Evolutionary conservation across 53 echinoderm and acorn worm species (phyloP).

Genomic region (Arbacia lixula): DNA sequence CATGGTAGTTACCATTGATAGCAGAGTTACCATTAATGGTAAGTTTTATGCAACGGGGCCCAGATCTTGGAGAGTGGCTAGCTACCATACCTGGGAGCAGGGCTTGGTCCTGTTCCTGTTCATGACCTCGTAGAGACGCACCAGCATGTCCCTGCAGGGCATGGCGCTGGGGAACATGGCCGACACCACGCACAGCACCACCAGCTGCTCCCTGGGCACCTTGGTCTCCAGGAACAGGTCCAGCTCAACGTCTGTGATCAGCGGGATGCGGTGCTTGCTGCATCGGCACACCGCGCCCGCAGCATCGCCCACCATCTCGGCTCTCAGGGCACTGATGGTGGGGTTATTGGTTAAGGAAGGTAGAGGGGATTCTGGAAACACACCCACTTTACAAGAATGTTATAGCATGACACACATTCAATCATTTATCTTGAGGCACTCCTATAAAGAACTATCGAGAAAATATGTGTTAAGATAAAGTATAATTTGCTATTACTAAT

Average conservation of each 20-base stretch:
- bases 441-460: too few species aligned
- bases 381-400: too few species aligned
- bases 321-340: conserved; percentile 76
- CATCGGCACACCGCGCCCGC: conserved; percentile 82
- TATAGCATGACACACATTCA: too few species aligned
- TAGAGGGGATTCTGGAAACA: too few species aligned
- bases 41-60: background rate
- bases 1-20: too few species aligned
- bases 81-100: conserved; percentile 82
- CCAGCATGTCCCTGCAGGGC: conserved; percentile 85
- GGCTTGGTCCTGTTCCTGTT: conserved; percentile 95
- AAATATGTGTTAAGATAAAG: too few species aligned
- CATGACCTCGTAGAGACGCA: conserved; percentile 77
- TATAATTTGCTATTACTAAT: too few species aligned
- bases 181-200: conserved; percentile 87
- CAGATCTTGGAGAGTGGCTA: background rate
- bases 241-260: conserved; percentile 85
- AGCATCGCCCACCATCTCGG: conserved; percentile 82
- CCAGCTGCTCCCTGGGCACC: conserved; percentile 77
- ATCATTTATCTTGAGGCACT: too few species aligned
- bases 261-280: conserved; percentile 87
- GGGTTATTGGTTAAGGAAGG: conserved; percentile 10
- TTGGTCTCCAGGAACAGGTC: conserved; percentile 71
- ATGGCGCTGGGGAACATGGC: conserved; percentile 78
- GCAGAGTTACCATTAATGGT: background rate